These are phyloP conservation scores for Typhlichthys eigenmanni DNA, from an alignment of 2,797 vertebrate genomes.

Conservation along the genomic window DNA sequence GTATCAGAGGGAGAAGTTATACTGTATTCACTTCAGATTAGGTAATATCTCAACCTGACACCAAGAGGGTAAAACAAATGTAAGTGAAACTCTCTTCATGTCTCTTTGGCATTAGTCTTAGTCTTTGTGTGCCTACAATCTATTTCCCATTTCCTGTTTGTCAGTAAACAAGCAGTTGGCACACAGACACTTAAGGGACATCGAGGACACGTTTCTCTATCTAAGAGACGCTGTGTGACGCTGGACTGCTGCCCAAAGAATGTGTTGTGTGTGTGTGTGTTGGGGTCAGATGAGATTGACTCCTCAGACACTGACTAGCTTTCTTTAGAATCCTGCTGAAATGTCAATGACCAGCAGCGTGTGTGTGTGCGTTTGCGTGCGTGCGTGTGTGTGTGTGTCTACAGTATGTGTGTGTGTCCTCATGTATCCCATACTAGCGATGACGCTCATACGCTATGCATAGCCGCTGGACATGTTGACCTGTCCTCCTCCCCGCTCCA, in stretches of 20 bases:
- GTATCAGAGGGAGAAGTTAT: too few species aligned
- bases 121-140: too few species aligned
- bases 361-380: neutral
- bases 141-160: too few species aligned
- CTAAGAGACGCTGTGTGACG: slow-evolving; percentile 25
- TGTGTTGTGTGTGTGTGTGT: slow-evolving; percentile 31
- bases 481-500: neutral
- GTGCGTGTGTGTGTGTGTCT: too few species aligned
- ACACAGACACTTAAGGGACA: too few species aligned
- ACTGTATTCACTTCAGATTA: too few species aligned
- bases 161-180: too few species aligned
- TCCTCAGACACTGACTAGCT: slow-evolving; percentile 43
- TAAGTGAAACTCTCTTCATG: too few species aligned
- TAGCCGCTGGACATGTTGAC: neutral
- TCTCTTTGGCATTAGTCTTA: too few species aligned
- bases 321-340: slow-evolving; percentile 35
- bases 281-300: slow-evolving; percentile 39
- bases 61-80: too few species aligned
- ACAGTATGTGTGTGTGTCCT: neutral
- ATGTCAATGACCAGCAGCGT: slow-evolving; percentile 1
- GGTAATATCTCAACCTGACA: too few species aligned
- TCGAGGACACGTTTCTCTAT: neutral
- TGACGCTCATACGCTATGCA: too few species aligned
- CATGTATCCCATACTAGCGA: neutral
- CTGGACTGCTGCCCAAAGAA: slow-evolving; percentile 34